A percentile compares a stretch with the other conserved stretches of the same genome.
Evolutionary conservation across 2,888 invertebrate genomes (phyloP).

Genomic region (Xestoiulus laeticollis): DNA sequence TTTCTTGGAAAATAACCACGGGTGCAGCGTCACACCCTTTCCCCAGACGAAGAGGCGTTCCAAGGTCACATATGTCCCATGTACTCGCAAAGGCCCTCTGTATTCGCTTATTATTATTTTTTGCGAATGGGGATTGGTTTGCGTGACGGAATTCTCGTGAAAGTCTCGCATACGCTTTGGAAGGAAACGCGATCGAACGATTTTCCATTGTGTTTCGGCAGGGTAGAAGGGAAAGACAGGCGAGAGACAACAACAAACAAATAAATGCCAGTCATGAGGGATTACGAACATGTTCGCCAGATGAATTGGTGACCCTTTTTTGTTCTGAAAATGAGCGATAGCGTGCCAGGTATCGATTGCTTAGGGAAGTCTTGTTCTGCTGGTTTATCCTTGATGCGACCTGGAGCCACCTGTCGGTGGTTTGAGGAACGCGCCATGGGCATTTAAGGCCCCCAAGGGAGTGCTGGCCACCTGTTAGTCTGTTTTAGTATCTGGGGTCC

Average conservation of each 20-base stretch:
- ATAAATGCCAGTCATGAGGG: conserved; percentile 11
- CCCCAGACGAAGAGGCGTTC: not conserved
- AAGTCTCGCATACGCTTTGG: not conserved
- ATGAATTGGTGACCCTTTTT: not conserved
- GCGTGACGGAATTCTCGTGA: not conserved
- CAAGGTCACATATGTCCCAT: not conserved
- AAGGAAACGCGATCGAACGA: not conserved
- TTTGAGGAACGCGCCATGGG: not conserved
- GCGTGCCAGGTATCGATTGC: not conserved
- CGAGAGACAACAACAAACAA: not conserved
- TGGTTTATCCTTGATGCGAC: not conserved
- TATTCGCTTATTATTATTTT: not conserved
- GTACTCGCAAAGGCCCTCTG: not conserved
- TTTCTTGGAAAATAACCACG: not conserved
- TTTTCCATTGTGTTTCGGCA: not conserved
- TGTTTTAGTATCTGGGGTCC: too few species aligned
- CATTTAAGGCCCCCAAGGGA: not conserved
- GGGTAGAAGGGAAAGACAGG: not conserved
- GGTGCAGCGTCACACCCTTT: not conserved
- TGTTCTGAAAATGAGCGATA: not conserved
- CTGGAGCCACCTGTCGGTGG: not conserved
- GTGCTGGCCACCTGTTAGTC: not conserved
- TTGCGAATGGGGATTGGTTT: not conserved
- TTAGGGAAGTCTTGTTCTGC: not conserved
- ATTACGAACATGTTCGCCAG: not conserved